Base-by-base conservation (phyloP, 2,888 invertebrate species). In the Cheiracanthium punctorium region DNA sequence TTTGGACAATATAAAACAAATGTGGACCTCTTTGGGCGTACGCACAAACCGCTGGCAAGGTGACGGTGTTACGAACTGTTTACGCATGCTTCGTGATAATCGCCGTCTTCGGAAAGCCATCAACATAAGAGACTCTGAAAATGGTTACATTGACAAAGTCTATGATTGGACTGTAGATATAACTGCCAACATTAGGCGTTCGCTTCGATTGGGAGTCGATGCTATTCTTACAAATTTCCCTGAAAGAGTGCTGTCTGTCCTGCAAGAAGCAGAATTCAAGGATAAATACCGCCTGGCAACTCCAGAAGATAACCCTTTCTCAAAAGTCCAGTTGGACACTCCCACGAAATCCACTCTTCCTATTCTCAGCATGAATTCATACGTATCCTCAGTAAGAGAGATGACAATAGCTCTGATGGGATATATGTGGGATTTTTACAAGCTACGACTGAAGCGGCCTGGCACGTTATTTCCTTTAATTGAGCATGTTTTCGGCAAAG, bases 131-230 rank as follows among this genome's bases (percentile, higher is more conserved):
- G 89, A 90, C 72, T 52, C 82, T 8, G 81, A 70, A 1, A 48
- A 80, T 14, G 86, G 85, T 17, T 88, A 80, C 24, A 82, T 89
- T 12, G 88, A 88, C n/a, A 90, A 90, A 74, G 90, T 89, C 4
- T 90, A 90, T 33, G 89, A 89, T 33, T 90, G 90, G 90, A 90
- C 90, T 14, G 72, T 90, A n/a, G 90, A 90, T 48, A 79, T 88
- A n/a, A 88, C 88, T n/a, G 48, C 76, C 8, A 58, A 72, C 20
- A 87, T 87, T 30, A 64, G 86, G 41, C 41, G 58, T 14, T 80
- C 86, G 17, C 29, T 87, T 2, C 52, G 88, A 28, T 4, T 69
- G 30, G 89, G 89, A 32, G 86, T 89, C 1, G 89, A 89, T 80
- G 89, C 82, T 2, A 79, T 89, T 0, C 76, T 89, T 28, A 89